Evolutionary conservation across 2,113 vertebrate genomes (phyloP), one percentile per base, ranked within the genome.

Genomic region (Malurus cyaneus): DNA sequence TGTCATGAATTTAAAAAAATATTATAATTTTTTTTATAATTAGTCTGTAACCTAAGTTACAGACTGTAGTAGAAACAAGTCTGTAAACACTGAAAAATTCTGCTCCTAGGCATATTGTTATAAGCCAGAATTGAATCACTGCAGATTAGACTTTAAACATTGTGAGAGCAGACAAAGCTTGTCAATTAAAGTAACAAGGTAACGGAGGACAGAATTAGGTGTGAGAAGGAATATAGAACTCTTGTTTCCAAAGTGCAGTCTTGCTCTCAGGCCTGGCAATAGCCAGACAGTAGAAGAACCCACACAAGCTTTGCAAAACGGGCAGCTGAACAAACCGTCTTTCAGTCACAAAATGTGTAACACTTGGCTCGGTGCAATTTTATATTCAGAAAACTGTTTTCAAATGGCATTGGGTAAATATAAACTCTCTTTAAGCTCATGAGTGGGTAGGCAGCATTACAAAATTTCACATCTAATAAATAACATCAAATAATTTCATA

Each of bases 271-370:
- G 41, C 14, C 50, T 80, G 76, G 70, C 1, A 3, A 57, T 23
- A 11, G 26, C 42, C 50, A 56, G 60, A 78, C 2, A 69, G 70
- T 18, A 77, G 52, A 86, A 93, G 59, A 92, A 90, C 23, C 10
- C 47, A 50, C 29, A 57, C 39, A 21, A 76, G 32, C 53, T 89
- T 82, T 76, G 81, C 36, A 95, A 90, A 96, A 74, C 12, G 2
- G 7, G 73, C 91, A 94, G 66, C 78, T 92, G 80, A 93, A 87
- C 36, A 94, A 95, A 87, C 70, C 29, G 59, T 82, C 91, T 89
- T 92, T 89, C 87, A 91, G 88, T 60, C 29, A 69, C 62, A 77
- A 92, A 88, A 93, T 83, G 47, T 74, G 41, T 66, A 94, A 91
- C 50, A 42, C 57, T 67, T 94, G 70, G 50, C 78, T 67, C 69